Evolutionary conservation across 2,888 invertebrate genomes (phyloP), one percentile per base, ranked within the genome.

Genomic region (Agrotis ipsilon): DNA sequence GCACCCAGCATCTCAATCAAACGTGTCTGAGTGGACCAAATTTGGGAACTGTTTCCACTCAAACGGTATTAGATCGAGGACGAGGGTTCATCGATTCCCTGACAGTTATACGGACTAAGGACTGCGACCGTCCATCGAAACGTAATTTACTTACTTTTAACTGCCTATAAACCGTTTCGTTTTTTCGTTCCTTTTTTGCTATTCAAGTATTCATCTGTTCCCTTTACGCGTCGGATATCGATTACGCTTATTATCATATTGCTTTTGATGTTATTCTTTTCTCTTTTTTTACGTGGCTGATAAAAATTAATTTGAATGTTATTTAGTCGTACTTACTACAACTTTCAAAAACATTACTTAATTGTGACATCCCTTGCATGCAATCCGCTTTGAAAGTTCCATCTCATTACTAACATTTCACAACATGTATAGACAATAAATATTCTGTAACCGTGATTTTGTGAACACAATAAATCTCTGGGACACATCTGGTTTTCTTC

Each of bases 11-110:
- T 86, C 85, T 88, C 88, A 87, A 89, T 91, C 87, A 88, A 88
- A 86, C 84, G 78, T 85, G 83, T 86, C 78, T 74, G 83, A 87
- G 86, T 83, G 88, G 83, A 86, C 67, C 68, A 72, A 81, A 71
- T 74, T 79, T 80, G 74, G 60, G 82, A 83, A 87, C 84, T 87
- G 87, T 87, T 89, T 87, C 87, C 87, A 84, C 86, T 88, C 86
- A 85, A 84, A 80, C 88, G 86, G 83, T 86, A 90, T 78, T 81
- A 78, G 69, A 69, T 58, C 19, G 63, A 78, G 85, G 92, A 92
- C 87, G 89, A 91, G 90, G 90, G 91, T 92, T 80, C 84, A 85
- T 87, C 91, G 90, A 92, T 92, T 91, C 88, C 85, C 88, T 88
- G 88, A 90, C 90, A 89, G 91, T 92, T 91, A 90, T 87, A 87